Base-by-base conservation (phyloP, 2,888 invertebrate genomes). In the Pyrgus malvae region DNA sequence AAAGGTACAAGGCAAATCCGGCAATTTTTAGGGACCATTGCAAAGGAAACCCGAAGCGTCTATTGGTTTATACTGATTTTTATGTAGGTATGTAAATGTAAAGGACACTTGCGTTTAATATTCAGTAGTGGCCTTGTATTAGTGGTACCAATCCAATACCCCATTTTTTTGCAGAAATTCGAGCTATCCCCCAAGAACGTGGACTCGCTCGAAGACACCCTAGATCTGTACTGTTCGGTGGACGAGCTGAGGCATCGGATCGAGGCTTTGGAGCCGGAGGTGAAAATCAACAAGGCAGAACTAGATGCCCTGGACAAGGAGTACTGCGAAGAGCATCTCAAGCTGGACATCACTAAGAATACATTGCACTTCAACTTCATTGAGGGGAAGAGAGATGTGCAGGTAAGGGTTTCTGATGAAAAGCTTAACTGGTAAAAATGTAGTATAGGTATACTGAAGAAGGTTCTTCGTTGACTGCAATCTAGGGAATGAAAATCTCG, bases 181-280 rank as follows among this genome's bases (percentile, higher is more conserved):
- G 88, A 90, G 60, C 67, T 90, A 55, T 89, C 89, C 2, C 87
- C 88, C 21, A 90, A 90, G 62, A 83, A 76, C 57, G 83, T 88
- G 60, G 91, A 91, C 49, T 84, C 91, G 55, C 75, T 92, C 55
- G 92, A 92, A 70, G 92, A 92, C 58, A 90, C 91, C 21, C 77
- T 93, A 63, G 92, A 93, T 68, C 92, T 94, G 57, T 94, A 94
- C 75, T 93, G 93, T 78, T 92, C 93, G 0, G 93, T 93, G 38
- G 93, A 93, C 66, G 93, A 93, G 69, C 74, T 93, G 27, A 78
- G 92, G 49, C 91, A 92, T 62, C 84, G 91, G 63, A 92, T 92
- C 58, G 83, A 82, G 33, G 86, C 74, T 1, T 61, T 90, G 63
- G 85, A 88, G 60, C 87, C 90, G 0, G 87, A 88, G 49, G 80